Evolutionary conservation across 30 jellyfish, hydroid and myxozoan species (phyloP).

Genomic region (Aurelia aurita complex sp. Pacific): DNA sequence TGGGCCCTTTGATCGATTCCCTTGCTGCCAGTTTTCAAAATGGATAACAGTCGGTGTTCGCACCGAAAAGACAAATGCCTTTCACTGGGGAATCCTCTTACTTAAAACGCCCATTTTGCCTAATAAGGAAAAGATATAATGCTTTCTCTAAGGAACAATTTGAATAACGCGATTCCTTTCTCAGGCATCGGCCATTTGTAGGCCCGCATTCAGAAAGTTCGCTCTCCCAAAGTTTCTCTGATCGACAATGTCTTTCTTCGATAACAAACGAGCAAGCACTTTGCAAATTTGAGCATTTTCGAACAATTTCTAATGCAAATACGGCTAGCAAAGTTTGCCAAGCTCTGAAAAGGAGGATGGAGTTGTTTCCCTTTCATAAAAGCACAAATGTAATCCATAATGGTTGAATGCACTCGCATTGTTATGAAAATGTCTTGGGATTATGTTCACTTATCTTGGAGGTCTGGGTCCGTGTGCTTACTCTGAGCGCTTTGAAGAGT

Average conservation of each 20-base stretch:
- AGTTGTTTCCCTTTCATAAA: constrained; percentile 65
- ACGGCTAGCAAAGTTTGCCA: constrained; percentile 74
- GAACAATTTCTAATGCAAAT: constrained; percentile 57
- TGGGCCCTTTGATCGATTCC: no score
- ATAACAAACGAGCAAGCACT: constrained; percentile 10
- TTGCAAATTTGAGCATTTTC: not conserved
- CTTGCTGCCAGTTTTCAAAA: no score
- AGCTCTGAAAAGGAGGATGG: constrained; percentile 62
- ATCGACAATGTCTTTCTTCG: constrained; percentile 14
- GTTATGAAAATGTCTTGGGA: constrained; percentile 72
- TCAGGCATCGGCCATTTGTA: constrained; percentile 49
- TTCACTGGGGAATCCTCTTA: constrained; percentile 41
- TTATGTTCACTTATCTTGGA: constrained; percentile 44
- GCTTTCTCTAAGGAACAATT: constrained; percentile 24
- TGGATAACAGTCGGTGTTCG: no score
- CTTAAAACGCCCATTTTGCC: constrained; percentile 60
- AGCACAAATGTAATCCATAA: constrained; percentile 63
- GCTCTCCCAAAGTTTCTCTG: not conserved
- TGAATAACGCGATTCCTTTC: constrained; percentile 18
- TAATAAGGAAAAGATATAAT: constrained; percentile 46
- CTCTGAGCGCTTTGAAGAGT: constrained; percentile 35
- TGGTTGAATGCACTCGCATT: constrained; percentile 67
- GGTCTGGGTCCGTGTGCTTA: constrained; percentile 62
- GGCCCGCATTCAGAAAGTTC: constrained; percentile 13
- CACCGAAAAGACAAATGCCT: constrained; percentile 11